These are phyloP conservation scores for Linnaemya tessellans DNA, from an alignment of 2,888 invertebrate species.

Conservation along the genomic window DNA sequence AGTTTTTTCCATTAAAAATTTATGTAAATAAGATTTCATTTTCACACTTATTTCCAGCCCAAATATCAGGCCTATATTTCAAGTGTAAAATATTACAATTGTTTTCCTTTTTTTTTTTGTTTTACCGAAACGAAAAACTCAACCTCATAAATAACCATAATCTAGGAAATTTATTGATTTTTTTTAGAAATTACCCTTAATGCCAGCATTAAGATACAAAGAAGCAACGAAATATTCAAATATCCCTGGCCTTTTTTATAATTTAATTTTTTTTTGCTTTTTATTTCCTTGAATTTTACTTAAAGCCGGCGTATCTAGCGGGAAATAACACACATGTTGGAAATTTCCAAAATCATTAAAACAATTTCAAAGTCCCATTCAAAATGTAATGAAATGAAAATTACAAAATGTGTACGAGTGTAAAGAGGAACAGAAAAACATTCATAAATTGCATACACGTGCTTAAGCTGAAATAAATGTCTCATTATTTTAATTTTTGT, in stretches of 20 bases:
- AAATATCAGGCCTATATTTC: not conserved
- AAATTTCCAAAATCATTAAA: constrained; percentile 24
- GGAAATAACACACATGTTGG: constrained; percentile 63
- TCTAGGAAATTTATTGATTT: constrained; percentile 59
- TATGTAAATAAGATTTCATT: constrained; percentile 35
- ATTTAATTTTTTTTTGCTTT: constrained; percentile 8
- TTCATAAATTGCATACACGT: constrained; percentile 69
- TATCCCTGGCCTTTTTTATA: constrained; percentile 33
- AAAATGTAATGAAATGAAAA: constrained; percentile 44
- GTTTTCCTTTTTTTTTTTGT: constrained; percentile 28
- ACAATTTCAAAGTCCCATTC: constrained; percentile 44
- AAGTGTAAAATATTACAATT: constrained; percentile 31
- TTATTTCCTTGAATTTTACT: not conserved
- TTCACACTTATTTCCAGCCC: not conserved
- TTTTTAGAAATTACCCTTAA: constrained; percentile 56
- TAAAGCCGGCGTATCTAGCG: constrained; percentile 8
- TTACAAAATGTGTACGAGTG: not conserved
- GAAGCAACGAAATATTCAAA: constrained; percentile 31
- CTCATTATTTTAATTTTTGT: constrained; percentile 61
- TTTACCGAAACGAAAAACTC: not conserved
- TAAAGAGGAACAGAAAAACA: not conserved
- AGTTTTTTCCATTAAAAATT: constrained; percentile 37
- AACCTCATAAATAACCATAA: constrained; percentile 67
- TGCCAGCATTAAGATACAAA: not conserved
- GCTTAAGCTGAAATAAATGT: constrained; percentile 66